Conservation (phyloP, 1,140 invertebrate genomes). For the Chironomus tepperi region DNA sequence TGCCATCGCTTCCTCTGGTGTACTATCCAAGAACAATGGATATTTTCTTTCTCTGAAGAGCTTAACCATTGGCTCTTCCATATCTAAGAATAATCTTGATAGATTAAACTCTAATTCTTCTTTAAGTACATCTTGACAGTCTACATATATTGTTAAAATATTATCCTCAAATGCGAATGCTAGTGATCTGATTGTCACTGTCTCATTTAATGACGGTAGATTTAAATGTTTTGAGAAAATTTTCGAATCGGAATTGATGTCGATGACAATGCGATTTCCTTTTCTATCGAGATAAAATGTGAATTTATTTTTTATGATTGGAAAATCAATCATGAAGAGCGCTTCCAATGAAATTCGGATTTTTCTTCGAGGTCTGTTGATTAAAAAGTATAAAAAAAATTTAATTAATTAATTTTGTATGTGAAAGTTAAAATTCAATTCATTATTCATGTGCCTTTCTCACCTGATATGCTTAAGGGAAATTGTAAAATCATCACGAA, state of each 20-base stretch:
- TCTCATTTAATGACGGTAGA: constrained; percentile 38
- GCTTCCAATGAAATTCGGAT: constrained; percentile 46
- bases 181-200: constrained; percentile 37
- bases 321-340: constrained; percentile 55
- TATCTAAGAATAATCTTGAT: constrained; percentile 37
- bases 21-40: constrained; percentile 41
- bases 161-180: constrained; percentile 37
- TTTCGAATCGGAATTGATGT: constrained; percentile 37
- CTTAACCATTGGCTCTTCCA: constrained; percentile 39
- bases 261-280: constrained; percentile 48
- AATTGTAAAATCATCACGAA: constrained; percentile 51
- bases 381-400: not conserved
- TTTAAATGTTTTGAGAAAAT: constrained; percentile 38
- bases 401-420: not conserved
- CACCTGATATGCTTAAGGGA: constrained; percentile 49
- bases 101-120: constrained; percentile 38
- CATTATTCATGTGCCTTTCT: not conserved
- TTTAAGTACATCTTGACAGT: constrained; percentile 37
- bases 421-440: not conserved
- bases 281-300: constrained; percentile 54
- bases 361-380: constrained; percentile 42
- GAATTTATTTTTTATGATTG: constrained; percentile 51
- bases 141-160: constrained; percentile 35
- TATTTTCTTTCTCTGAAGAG: constrained; percentile 45
- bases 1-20: constrained; percentile 37